Evolutionary conservation across 2,797 vertebrate species (phyloP), one percentile per base, ranked within the genome.

Genomic region (Falco concolor): DNA sequence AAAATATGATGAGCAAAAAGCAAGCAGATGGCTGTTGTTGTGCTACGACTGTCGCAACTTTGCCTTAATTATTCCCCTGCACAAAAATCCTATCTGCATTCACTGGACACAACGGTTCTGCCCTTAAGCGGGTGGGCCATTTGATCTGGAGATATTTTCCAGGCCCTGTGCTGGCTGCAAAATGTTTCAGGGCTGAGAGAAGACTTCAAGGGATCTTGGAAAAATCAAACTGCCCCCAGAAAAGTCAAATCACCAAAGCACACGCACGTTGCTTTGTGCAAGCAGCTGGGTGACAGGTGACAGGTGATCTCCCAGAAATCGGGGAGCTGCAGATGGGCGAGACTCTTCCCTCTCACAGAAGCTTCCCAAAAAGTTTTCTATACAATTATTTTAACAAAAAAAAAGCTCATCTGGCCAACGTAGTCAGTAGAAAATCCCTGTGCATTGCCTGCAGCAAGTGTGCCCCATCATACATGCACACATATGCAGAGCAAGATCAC

Each of bases 191-290:
- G 44, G 32, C 59, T 79, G 32, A 67, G n/a, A 57, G n/a, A 27
- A 45, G 65, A n/a, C 34, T 57, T 34, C 3, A 24, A 32, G 8
- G 38, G 23, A 78, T 18, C 32, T 45, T 17, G 7, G 17, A 56
- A 74, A 64, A 25, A 30, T 9, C 30, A 21, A 38, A 28, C 2
- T 45, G 36, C 10, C 19, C 72, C 73, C 9, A 1, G 0, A 12
- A 69, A 53, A 32, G 34, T 28, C 13, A 16, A 10, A 76, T 4
- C 0, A 0, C 21, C 53, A 38, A 47, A 63, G 50, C 3, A 1
- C 36, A 8, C 0, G 0, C 21, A 21, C 5, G 2, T 5, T 45
- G 61, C 45, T 54, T 50, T 44, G 72, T 28, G 54, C 30, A 16
- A 53, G 25, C 22, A n/a, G 64, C 30, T 34, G 34, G 5, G 19